Base-by-base conservation (phyloP, 2,113 vertebrate genomes). In the Bambusicola thoracicus region DNA sequence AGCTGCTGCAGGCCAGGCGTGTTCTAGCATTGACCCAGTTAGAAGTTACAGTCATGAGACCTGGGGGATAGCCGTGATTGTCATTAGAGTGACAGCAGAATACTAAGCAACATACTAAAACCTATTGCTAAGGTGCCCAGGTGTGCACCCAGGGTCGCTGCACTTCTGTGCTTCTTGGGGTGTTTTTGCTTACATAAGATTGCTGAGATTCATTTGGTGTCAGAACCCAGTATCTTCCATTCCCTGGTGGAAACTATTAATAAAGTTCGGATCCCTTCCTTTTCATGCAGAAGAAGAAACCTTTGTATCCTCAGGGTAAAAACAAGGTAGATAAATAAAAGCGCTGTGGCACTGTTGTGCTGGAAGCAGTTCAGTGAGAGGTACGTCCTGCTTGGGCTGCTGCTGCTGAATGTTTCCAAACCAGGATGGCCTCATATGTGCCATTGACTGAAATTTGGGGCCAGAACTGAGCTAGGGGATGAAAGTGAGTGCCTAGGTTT, bases 101-200 rank as follows among this genome's bases (percentile, higher is more conserved):
- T 29, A 6, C 51, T 17, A 30, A 30, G 51, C 51, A 16, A 10
- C 27, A 30, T 36, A 10, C 20, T 56, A 27, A 56, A 40, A 36
- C 16, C n/a, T 70, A 0, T 25, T 56, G 25, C n/a, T 32, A 14
- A 34, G 4, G 3, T 40, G 30, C 38, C 36, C 11, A 40, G n/a
- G 1, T 59, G 0, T 3, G 38, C 55, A 24, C 46, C 25, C 17
- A 61, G 4, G 65, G 1, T 1, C 24, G 2, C 12, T 29, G 1
- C 32, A 4, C 5, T 61, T 66, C 18, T 34, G 8, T 0, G 1
- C 7, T 13, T 29, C 1, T 36, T n/a, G n/a, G n/a, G n/a, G n/a
- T n/a, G n/a, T n/a, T 81, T 82, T 51, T 17, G 78, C 82, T 25
- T 72, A 40, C 51, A 18, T 61, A 76, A 87, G 44, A 58, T 30